These are phyloP conservation scores for Cantharis flavilabris DNA, from an alignment of 2,888 invertebrate genomes.

Conservation along the genomic window DNA sequence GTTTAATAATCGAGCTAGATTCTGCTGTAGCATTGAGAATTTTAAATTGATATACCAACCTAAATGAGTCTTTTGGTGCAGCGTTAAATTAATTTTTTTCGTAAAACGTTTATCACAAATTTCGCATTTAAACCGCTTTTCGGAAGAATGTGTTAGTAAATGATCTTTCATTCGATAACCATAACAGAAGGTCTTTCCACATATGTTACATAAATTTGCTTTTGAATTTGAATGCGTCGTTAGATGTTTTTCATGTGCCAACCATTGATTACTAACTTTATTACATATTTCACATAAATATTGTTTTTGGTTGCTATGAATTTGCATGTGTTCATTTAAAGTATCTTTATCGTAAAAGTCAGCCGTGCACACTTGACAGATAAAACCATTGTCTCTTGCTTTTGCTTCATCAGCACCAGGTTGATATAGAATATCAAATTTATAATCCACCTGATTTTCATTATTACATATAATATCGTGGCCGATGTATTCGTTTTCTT, in stretches of 20 bases:
- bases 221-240: constrained; percentile 36
- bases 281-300: constrained; percentile 36
- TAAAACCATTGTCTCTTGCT: background rate
- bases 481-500: background rate
- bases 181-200: constrained; percentile 40
- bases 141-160: constrained; percentile 38
- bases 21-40: background rate
- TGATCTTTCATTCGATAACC: constrained; percentile 40
- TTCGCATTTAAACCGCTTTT: constrained; percentile 38
- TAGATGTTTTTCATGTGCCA: constrained; percentile 36
- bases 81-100: constrained; percentile 39
- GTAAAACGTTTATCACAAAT: constrained; percentile 39
- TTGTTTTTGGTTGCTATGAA: constrained; percentile 29
- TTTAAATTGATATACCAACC: constrained; percentile 26
- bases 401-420: constrained; percentile 3
- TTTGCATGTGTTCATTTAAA: constrained; percentile 30
- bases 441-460: background rate
- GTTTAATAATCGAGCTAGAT: background rate
- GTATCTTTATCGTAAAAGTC: constrained; percentile 29
- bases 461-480: background rate
- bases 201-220: constrained; percentile 39
- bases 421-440: constrained; percentile 11
- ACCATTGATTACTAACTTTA: constrained; percentile 32
- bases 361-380: constrained; percentile 33
- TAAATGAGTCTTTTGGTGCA: constrained; percentile 40